Percentiles rank a stretch among this genome's conserved stretches.
Evolutionary conservation across 2,888 invertebrate species (phyloP).

Genomic region (Drosophila rellima): DNA sequence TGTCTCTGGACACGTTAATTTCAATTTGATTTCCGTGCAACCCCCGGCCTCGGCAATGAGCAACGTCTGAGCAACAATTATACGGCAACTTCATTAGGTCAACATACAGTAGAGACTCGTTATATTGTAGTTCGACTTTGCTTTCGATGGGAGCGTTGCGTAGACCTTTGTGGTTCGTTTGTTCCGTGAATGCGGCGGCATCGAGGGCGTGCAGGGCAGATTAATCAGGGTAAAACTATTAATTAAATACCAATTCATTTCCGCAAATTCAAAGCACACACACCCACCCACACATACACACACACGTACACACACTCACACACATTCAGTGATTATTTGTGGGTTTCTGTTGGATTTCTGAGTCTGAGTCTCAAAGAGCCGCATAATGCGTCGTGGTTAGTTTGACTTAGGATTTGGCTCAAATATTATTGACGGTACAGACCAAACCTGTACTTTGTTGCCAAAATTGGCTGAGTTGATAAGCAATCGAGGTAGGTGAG

Average conservation of each 20-base stretch:
- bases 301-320: slow-evolving; percentile 40
- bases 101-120: slow-evolving; percentile 72
- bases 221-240: slow-evolving; percentile 85
- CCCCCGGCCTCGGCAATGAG: slow-evolving; percentile 35
- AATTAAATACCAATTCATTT: slow-evolving; percentile 85
- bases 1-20: slow-evolving; percentile 79
- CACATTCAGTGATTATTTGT: slow-evolving; percentile 37
- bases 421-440: slow-evolving; percentile 29
- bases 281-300: slow-evolving; percentile 27
- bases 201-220: slow-evolving; percentile 69
- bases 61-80: slow-evolving; percentile 79
- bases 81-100: slow-evolving; percentile 84
- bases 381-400: slow-evolving; percentile 61
- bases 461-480: slow-evolving; percentile 34
- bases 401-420: slow-evolving; percentile 60
- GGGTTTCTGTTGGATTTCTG: slow-evolving; percentile 52
- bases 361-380: slow-evolving; percentile 13
- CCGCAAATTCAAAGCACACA: slow-evolving; percentile 78
- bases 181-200: slow-evolving; percentile 36
- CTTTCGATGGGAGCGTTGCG: slow-evolving; percentile 27
- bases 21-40: slow-evolving; percentile 84
- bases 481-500: slow-evolving; percentile 4
- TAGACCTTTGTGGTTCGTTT: slow-evolving; percentile 24
- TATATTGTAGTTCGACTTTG: slow-evolving; percentile 32
- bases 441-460: slow-evolving; percentile 9